Conservation (phyloP, 2,888 invertebrate genomes). For the Yponomeuta cagnagella region DNA sequence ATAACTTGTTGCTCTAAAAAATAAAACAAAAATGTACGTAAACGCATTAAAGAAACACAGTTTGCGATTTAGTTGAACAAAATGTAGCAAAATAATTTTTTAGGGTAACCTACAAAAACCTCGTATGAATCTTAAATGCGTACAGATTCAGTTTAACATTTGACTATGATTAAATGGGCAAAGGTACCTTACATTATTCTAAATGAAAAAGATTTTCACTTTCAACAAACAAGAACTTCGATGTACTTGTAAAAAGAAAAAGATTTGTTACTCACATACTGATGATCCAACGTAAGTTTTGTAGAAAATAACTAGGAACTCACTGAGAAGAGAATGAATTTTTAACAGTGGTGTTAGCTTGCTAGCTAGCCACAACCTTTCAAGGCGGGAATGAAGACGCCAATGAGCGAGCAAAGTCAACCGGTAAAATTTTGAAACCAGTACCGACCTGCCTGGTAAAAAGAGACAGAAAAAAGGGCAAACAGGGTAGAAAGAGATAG, state of each 20-base stretch:
- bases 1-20: no score
- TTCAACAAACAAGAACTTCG: background rate
- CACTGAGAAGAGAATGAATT: background rate
- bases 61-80: background rate
- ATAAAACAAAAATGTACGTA: no score
- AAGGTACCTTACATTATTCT: background rate
- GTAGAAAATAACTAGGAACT: background rate
- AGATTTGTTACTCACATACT: background rate
- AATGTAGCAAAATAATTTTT: no score
- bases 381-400: conserved; percentile 10
- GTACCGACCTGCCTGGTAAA: conserved; percentile 4
- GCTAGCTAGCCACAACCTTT: conserved; percentile 10
- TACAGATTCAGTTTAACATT: no score
- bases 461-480: background rate
- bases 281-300: background rate
- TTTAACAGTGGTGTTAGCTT: background rate
- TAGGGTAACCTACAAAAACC: no score
- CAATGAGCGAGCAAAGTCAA: background rate
- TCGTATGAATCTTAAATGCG: no score
- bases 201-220: background rate
- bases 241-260: background rate
- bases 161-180: no score
- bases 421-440: background rate
- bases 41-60: background rate
- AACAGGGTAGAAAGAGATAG: background rate